Percentiles rank a stretch among this genome's conserved stretches.
Conservation (phyloP, 2,888 invertebrate species). For the Sericinus montela region DNA sequence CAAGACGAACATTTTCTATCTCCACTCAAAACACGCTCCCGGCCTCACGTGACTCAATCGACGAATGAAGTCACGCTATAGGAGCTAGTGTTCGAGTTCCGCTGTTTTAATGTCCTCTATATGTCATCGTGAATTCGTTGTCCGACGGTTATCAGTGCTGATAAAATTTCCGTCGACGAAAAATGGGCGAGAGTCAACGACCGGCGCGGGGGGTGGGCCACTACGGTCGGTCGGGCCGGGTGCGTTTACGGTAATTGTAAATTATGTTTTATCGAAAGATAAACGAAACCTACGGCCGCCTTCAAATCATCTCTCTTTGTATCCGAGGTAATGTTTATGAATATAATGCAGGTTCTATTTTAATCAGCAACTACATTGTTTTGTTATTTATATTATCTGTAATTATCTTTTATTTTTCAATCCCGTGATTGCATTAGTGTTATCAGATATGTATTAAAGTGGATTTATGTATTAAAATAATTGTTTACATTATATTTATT, state of each 20-base stretch:
- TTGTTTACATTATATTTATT: no score
- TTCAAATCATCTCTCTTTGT: no score
- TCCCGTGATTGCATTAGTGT: background rate
- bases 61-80: background rate
- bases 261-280: constrained; percentile 10
- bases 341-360: no score
- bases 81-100: background rate
- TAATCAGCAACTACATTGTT: no score
- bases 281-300: background rate
- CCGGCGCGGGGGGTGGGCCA: constrained; percentile 29
- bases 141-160: constrained; percentile 3
- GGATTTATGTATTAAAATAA: background rate
- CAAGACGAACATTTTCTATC: background rate
- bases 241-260: constrained; percentile 11
- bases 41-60: background rate
- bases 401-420: background rate
- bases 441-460: background rate
- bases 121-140: background rate
- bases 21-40: background rate
- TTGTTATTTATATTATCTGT: no score
- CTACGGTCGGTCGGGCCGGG: constrained; percentile 18
- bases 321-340: no score
- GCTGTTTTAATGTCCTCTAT: background rate
- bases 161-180: constrained; percentile 9
- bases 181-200: constrained; percentile 31